Base-by-base conservation (phyloP, 1,140 invertebrate genomes). In the Olivierus martensii region DNA sequence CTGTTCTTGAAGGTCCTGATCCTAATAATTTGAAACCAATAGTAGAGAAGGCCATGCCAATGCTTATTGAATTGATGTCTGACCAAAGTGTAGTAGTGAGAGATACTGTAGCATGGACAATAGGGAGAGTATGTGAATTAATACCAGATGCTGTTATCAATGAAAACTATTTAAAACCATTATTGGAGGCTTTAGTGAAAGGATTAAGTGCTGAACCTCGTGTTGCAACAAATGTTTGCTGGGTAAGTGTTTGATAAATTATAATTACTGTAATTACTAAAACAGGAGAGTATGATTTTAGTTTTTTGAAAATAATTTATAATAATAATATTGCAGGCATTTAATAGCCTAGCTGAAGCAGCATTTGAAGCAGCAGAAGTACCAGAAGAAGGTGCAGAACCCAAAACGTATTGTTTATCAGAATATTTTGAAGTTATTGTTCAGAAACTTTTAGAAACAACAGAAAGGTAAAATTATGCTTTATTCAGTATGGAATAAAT, bases 191-290 rank as follows among this genome's bases (percentile, higher is more conserved):
- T 58, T 76, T 99, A 19, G 80, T 95, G 0, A 82, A 83, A 61
- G 89, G 89, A 11, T 69, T 99, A 11, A 65, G 65, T 56, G 83
- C 88, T 18, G 93, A 98, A 67, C 91, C 96, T 0, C 74, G 94
- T 34, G 95, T 99, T 0, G 93, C 96, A 14, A 81, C 91, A 1
- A 99, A 99, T 73, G 90, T 97, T n/a, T 99, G 95, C 65, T 99
- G 95, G 95, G 74, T 75, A 66, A 54, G 66, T 64, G n/a, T n/a
- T n/a, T n/a, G 21, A 7, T 39, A 6, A 52, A n/a, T 49, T 43
- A 19, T 12, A 7, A 14, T 35, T 53, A 12, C 9, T 6, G 45
- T 46, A 21, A 43, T 45, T n/a, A n/a, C n/a, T n/a, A n/a, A n/a
- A n/a, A n/a, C n/a, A n/a, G n/a, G n/a, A n/a, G n/a, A n/a, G n/a